These are phyloP conservation scores for Pogonomyrmex californicus DNA, from an alignment of 1,140 invertebrate species.

Conservation along the genomic window DNA sequence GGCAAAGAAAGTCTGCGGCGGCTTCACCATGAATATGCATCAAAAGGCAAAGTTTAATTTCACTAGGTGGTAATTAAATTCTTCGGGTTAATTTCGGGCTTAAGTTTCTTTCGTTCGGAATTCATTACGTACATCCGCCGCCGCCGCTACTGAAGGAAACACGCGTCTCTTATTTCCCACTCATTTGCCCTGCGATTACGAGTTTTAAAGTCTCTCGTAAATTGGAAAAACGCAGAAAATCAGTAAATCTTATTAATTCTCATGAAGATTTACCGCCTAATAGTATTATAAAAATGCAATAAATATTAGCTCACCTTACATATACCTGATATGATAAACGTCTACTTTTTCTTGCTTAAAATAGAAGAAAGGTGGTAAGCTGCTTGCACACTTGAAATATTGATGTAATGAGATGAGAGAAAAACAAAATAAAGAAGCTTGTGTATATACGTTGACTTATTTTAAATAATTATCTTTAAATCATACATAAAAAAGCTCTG, in stretches of 20 bases:
- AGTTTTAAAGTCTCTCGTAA: slow-evolving; percentile 11
- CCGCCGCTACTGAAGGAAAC: slow-evolving; percentile 10
- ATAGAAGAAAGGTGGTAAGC: background rate
- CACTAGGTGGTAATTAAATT: slow-evolving; percentile 67
- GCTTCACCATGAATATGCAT: slow-evolving; percentile 67
- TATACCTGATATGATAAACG: background rate
- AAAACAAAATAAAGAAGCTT: background rate
- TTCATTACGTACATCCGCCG: slow-evolving; percentile 35
- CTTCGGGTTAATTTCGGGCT: slow-evolving; percentile 65
- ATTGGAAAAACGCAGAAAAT: slow-evolving; percentile 25
- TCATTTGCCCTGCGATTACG: slow-evolving; percentile 46
- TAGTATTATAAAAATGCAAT: slow-evolving; percentile 15
- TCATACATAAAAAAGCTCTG: background rate
- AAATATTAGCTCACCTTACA: background rate
- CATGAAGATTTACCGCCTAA: background rate
- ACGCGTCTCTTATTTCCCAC: slow-evolving; percentile 56
- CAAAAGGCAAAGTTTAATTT: slow-evolving; percentile 69
- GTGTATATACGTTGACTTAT: background rate
- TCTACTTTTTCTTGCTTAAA: background rate
- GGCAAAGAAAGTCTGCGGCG: slow-evolving; percentile 1
- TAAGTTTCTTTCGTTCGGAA: slow-evolving; percentile 52
- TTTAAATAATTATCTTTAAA: background rate
- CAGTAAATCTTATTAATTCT: slow-evolving; percentile 28
- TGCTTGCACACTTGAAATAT: background rate
- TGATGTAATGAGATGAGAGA: background rate